Base-by-base conservation (phyloP, 1,140 invertebrate species). In the Tribolium castaneum region DNA sequence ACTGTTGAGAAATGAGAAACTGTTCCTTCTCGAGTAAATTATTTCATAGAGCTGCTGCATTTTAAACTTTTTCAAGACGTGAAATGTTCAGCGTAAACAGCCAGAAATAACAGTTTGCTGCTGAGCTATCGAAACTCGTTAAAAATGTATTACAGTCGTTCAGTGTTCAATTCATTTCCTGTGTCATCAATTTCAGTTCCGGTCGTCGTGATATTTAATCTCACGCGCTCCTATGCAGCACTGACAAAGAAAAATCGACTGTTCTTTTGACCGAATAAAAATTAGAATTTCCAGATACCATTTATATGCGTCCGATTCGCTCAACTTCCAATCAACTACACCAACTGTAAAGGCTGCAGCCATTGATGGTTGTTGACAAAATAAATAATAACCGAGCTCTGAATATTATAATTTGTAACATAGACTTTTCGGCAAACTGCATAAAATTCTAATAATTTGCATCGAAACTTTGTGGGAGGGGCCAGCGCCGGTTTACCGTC, bases 211-310 rank as follows among this genome's bases (percentile, higher is more conserved):
- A 78, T 56, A 72, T 78, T 78, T 71, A 78, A 78, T 78, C 50
- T 73, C 70, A 73, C 56, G 30, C 51, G 51, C 51, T 73, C 13
- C 70, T 73, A 16, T 73, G 51, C 52, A 30, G n/a, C 49, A 54
- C 35, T 78, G 76, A 78, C 76, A 50, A 72, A 72, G 76, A 78
- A 78, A 78, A 78, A 78, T 78, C 19, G 76, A 52, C 51, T 13
- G 12, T n/a, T 72, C 70, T 62, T 77, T 56, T 77, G 30, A 77
- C 62, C 51, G 76, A 39, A 45, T 73, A 22, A 62, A 73, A 78
- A 78, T 78, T 56, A 72, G 52, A 78, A 78, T 78, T 78, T 73
- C 56, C 34, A 25, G 30, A 49, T 12, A 0, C 19, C 22, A 73
- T 73, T 73, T 73, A 73, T 73, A 73, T 22, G 39, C 39, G 54